Percentiles rank a stretch among this genome's conserved stretches.
These are phyloP conservation scores for Daboia siamensis DNA, from an alignment of 2,113 vertebrate species.

Conservation along the genomic window DNA sequence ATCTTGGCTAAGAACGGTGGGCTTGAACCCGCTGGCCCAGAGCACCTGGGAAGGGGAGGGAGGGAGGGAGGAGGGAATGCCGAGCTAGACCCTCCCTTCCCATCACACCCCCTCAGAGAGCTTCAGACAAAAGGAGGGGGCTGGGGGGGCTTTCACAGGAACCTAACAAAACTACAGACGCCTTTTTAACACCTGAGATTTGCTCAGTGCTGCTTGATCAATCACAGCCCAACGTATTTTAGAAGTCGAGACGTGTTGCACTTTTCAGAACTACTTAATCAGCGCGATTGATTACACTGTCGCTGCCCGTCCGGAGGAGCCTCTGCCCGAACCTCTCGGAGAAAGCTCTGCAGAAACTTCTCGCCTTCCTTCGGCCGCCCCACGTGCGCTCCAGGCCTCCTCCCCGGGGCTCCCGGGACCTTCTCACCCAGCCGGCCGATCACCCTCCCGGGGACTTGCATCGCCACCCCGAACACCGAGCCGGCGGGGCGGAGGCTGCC, in stretches of 20 bases:
- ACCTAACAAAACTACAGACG: neutral
- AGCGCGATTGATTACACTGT: neutral
- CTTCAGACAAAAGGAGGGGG: neutral
- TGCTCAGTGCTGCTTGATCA: neutral
- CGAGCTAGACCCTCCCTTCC: neutral
- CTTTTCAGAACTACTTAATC: too few species aligned
- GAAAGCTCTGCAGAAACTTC: neutral
- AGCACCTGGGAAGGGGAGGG: neutral
- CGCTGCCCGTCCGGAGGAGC: too few species aligned
- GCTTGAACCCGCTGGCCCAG: neutral
- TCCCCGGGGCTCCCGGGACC: neutral
- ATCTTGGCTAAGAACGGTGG: neutral
- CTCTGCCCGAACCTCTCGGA: neutral
- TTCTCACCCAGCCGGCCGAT: too few species aligned
- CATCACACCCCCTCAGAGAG: neutral
- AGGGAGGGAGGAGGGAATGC: neutral
- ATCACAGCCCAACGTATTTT: neutral
- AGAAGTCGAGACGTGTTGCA: neutral
- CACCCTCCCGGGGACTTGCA: neutral
- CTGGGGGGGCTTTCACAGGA: neutral
- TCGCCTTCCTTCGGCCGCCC: neutral
- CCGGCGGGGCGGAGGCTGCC: neutral
- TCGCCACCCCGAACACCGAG: neutral
- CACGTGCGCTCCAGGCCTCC: neutral
- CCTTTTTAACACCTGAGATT: neutral